A percentile compares a stretch with the other conserved stretches of the same genome.
phyloP scores from a whole-genome alignment of 2,888 invertebrate species.

The Synergus itoensis region DNA sequence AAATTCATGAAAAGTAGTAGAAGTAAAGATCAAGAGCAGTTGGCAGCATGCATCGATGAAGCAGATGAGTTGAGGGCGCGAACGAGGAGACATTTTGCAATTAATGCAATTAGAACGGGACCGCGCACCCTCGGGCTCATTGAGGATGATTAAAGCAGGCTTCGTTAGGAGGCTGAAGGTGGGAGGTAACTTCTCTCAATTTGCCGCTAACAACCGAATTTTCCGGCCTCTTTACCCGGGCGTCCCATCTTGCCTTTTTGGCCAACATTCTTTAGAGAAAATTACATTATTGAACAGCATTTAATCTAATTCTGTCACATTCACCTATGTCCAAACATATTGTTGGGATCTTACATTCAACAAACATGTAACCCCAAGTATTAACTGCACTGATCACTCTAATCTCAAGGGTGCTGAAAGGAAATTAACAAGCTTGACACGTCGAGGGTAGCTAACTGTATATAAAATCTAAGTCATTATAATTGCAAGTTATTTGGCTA shows the following conservation, averaged over 20 bases:
- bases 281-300: no score
- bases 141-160: conserved; percentile 70
- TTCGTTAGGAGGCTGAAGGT: conserved; percentile 59
- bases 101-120: conserved; percentile 66
- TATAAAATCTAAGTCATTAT: conserved; percentile 8
- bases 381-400: conserved; percentile 1
- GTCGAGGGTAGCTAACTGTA: neutral
- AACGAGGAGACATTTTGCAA: conserved; percentile 63
- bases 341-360: neutral
- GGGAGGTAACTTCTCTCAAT: conserved; percentile 49
- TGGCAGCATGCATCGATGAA: conserved; percentile 36
- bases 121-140: conserved; percentile 61
- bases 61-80: conserved; percentile 33
- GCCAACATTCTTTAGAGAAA: neutral
- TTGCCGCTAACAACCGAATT: conserved; percentile 55
- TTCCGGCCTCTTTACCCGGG: conserved; percentile 36
- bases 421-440: conserved; percentile 5
- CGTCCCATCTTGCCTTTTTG: neutral
- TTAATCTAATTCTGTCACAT: no score
- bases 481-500: neutral
- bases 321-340: neutral
- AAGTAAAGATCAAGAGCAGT: conserved; percentile 15
- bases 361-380: neutral
- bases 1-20: neutral
- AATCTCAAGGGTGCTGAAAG: conserved; percentile 19